A percentile compares a stretch with the other conserved stretches of the same genome.
phyloP scores from a whole-genome alignment of 2,113 vertebrate genomes.

The Sinosuthora webbiana region DNA sequence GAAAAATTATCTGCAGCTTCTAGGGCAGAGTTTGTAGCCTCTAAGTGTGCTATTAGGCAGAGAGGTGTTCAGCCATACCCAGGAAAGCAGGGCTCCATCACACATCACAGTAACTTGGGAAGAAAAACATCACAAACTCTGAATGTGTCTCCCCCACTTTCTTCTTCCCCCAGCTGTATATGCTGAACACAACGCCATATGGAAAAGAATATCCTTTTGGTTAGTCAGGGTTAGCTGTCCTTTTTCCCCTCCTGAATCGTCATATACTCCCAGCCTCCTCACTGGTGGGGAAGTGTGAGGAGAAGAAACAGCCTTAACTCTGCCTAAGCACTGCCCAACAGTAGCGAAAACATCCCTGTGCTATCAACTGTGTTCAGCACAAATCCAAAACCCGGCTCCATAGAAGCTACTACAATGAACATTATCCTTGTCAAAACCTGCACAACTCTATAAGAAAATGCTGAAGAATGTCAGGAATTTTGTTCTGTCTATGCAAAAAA shows the following conservation, averaged over 20 bases:
- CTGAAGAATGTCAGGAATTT: background rate
- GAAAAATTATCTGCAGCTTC: background rate
- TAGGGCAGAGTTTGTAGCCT: background rate
- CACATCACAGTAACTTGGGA: background rate
- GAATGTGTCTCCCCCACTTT: rapidly evolving
- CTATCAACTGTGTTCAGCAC: background rate
- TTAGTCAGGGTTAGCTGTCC: background rate
- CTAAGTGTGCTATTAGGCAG: background rate
- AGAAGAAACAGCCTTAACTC: background rate
- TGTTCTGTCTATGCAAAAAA: background rate
- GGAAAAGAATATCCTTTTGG: background rate
- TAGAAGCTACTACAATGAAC: background rate
- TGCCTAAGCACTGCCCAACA: background rate
- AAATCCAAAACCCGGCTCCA: background rate
- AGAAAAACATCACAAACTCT: background rate
- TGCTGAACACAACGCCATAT: background rate
- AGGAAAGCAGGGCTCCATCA: background rate
- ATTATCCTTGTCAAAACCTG: background rate
- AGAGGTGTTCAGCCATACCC: background rate
- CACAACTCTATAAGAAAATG: background rate
- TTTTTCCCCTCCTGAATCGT: background rate
- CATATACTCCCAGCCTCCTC: background rate
- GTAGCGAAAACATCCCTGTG: background rate
- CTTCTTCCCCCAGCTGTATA: background rate
- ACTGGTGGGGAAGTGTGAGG: background rate